Conservation (phyloP, 2,888 invertebrate species). For the Rhaphigaster nebulosa region DNA sequence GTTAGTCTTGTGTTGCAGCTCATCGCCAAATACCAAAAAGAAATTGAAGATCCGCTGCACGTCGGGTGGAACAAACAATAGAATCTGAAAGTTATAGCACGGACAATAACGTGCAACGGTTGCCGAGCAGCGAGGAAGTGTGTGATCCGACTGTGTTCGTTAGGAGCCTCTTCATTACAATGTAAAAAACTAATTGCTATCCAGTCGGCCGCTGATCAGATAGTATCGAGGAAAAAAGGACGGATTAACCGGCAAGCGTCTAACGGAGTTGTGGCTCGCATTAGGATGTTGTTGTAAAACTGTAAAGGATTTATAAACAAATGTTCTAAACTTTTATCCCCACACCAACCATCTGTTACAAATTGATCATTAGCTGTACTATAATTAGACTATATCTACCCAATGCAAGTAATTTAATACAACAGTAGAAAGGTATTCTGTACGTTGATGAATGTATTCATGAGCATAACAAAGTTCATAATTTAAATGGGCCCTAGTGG, state of each 20-base stretch:
- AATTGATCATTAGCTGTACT: too few relatives aligned
- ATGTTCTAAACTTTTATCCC: background rate
- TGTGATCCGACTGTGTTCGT: slow-evolving; percentile 28
- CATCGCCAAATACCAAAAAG: background rate
- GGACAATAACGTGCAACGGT: slow-evolving; percentile 20
- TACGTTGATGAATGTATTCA: too few relatives aligned
- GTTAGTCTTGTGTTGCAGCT: background rate
- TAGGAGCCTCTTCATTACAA: background rate
- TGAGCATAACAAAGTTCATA: too few relatives aligned
- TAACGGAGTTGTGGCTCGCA: background rate
- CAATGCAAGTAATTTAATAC: too few relatives aligned
- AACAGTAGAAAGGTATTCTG: too few relatives aligned
- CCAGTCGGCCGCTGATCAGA: background rate
- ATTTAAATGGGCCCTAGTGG: too few relatives aligned
- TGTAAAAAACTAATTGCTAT: background rate
- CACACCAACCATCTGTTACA: background rate
- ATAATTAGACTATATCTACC: too few relatives aligned
- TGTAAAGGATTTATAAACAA: background rate
- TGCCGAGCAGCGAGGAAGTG: slow-evolving; percentile 29
- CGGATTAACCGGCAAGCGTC: background rate
- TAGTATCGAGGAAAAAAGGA: background rate
- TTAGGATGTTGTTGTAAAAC: background rate
- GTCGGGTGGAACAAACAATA: slow-evolving; percentile 2
- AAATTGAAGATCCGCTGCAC: background rate
- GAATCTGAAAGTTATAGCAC: slow-evolving; percentile 32